Conservation (phyloP, 1,140 invertebrate genomes). For the Drosophila truncata region DNA sequence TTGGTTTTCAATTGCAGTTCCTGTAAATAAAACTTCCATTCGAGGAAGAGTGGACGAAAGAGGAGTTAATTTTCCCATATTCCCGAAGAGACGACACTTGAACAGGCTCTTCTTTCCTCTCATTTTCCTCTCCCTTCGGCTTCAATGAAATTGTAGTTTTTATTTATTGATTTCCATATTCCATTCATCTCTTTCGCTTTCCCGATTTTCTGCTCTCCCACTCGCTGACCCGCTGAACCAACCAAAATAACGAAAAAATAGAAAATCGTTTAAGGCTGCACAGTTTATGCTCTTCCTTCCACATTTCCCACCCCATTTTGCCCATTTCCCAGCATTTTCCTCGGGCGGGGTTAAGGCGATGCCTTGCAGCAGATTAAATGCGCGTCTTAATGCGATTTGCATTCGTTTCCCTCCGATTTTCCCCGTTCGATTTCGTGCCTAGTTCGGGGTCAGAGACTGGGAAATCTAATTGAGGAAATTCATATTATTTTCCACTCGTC, state of each 20-base stretch:
- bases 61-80: slow-evolving; percentile 1
- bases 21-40: slow-evolving; percentile 22
- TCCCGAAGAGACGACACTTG: slow-evolving; percentile 12
- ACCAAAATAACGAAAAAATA: slow-evolving; percentile 20
- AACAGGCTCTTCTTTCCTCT: slow-evolving; percentile 3
- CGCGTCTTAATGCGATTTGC: slow-evolving; percentile 74
- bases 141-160: slow-evolving; percentile 25
- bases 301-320: slow-evolving; percentile 23
- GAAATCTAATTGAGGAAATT: slow-evolving; percentile 77
- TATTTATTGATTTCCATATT: slow-evolving; percentile 43
- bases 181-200: slow-evolving; percentile 28
- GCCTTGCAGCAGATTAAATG: slow-evolving; percentile 64
- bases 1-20: background rate
- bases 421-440: slow-evolving; percentile 16
- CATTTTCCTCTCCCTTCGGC: slow-evolving; percentile 1
- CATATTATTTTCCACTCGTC: slow-evolving; percentile 57
- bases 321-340: slow-evolving; percentile 17
- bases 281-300: slow-evolving; percentile 27
- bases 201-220: slow-evolving; percentile 23
- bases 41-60: background rate
- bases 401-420: slow-evolving; percentile 38
- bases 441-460: slow-evolving; percentile 37
- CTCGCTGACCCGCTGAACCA: slow-evolving; percentile 37
- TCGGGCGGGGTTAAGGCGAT: slow-evolving; percentile 55
- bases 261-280: slow-evolving; percentile 24